Conservation (phyloP, 2,797 vertebrate genomes). For the Pristis pectinata region DNA sequence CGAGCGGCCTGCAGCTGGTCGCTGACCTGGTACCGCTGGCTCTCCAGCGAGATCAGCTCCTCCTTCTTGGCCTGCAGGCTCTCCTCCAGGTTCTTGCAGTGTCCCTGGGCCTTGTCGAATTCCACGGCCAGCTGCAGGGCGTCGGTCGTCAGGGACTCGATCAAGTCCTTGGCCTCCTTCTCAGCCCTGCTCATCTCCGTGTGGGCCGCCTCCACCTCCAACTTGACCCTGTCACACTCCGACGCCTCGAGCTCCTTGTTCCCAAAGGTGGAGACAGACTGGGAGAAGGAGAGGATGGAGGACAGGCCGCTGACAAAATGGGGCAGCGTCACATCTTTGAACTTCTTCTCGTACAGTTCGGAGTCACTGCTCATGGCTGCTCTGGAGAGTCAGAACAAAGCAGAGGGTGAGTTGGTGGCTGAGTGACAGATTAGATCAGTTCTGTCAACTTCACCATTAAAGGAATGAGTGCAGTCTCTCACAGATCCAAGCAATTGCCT, state of each 20-base stretch:
- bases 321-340: not conserved
- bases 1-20: constrained; percentile 5
- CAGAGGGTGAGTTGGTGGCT: too few relatives aligned
- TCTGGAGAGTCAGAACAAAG: not conserved
- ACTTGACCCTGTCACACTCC: not conserved
- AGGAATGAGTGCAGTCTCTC: not conserved
- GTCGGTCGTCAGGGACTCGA: not conserved
- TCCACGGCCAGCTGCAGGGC: not conserved
- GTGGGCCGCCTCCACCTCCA: not conserved
- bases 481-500: not conserved
- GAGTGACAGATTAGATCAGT: not conserved
- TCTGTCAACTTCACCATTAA: not conserved
- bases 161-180: not conserved
- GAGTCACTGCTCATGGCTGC: not conserved
- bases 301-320: not conserved
- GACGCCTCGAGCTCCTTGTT: not conserved
- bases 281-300: not conserved
- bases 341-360: not conserved
- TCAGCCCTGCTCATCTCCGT: not conserved
- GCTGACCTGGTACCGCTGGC: not conserved
- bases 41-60: not conserved
- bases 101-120: not conserved
- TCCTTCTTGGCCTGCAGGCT: not conserved
- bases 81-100: not conserved
- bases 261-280: not conserved